These are phyloP conservation scores for Cotesia typhae DNA, from an alignment of 1,140 invertebrate species.

Conservation along the genomic window DNA sequence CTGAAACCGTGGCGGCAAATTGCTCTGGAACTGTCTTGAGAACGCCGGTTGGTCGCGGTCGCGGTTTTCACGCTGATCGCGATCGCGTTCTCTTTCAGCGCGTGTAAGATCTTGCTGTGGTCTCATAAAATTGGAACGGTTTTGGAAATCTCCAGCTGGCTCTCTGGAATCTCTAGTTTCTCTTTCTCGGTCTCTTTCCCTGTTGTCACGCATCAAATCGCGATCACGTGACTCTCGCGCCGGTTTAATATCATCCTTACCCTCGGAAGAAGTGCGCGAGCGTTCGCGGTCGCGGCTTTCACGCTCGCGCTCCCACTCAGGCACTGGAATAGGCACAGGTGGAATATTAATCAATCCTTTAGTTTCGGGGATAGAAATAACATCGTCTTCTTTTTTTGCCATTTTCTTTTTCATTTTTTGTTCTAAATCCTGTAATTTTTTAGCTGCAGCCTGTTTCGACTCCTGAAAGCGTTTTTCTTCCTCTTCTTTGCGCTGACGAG, in stretches of 20 bases:
- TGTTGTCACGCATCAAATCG: conserved; percentile 41
- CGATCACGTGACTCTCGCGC: conserved; percentile 45
- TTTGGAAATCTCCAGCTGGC: conserved; percentile 41
- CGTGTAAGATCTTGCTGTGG: conserved; percentile 53
- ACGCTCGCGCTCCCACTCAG: conserved; percentile 69
- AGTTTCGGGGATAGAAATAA: conserved; percentile 51
- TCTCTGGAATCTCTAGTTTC: conserved; percentile 38
- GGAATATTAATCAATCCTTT: conserved; percentile 58
- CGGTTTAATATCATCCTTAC: conserved; percentile 59
- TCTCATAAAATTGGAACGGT: conserved; percentile 44
- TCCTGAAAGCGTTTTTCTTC: conserved; percentile 80
- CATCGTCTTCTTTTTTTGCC: conserved; percentile 61
- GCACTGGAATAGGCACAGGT: conserved; percentile 64
- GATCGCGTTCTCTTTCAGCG: conserved; percentile 63
- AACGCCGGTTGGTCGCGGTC: conserved; percentile 67
- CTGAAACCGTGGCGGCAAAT: conserved; percentile 86
- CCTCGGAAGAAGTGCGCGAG: conserved; percentile 67
- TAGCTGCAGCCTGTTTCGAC: conserved; percentile 69
- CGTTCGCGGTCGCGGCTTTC: conserved; percentile 60
- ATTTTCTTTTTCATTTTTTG: conserved; percentile 69
- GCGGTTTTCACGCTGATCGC: conserved; percentile 54
- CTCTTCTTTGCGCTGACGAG: conserved; percentile 80
- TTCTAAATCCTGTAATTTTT: conserved; percentile 72
- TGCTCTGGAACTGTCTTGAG: conserved; percentile 78
- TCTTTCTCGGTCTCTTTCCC: no score